phyloP scores from a whole-genome alignment of 92 coral and sea anemone genomes.

The Parazoanthus darwini region DNA sequence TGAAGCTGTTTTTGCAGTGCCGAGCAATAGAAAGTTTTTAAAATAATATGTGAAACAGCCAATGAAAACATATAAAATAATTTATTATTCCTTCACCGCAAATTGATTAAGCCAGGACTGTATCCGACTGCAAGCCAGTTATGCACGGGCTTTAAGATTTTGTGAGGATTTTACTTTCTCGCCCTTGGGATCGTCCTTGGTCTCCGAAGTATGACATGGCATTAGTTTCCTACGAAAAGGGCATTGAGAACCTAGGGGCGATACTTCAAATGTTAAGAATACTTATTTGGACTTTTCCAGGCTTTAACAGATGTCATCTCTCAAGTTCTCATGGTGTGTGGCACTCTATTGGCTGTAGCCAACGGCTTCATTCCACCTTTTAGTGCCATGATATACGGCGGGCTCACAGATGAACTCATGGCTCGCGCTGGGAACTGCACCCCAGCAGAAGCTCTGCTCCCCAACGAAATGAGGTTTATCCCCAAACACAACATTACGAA shows the following conservation, averaged over 20 bases:
- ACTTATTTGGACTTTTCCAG: constrained; percentile 38
- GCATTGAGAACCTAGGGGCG: neutral
- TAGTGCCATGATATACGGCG: constrained; percentile 84
- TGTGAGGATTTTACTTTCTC: no score
- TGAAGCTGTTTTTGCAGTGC: no score
- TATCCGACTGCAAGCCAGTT: no score
- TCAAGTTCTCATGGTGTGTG: constrained; percentile 80
- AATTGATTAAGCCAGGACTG: no score
- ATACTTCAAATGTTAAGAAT: neutral
- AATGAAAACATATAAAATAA: no score
- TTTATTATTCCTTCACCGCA: no score
- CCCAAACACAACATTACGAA: constrained; percentile 7
- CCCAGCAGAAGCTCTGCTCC: neutral
- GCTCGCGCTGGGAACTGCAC: constrained; percentile 34
- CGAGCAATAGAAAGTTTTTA: no score
- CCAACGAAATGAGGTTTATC: neutral
- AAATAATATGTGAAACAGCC: no score
- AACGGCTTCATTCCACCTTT: constrained; percentile 93
- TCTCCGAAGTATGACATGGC: no score
- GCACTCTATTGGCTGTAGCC: constrained; percentile 85
- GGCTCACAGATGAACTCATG: constrained; percentile 80
- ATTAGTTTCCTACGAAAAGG: no score
- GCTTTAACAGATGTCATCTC: constrained; percentile 64
- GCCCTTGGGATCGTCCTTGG: no score
- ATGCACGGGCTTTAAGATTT: no score